A percentile compares a stretch with the other conserved stretches of the same genome.
These are phyloP conservation scores for Excalfactoria chinensis DNA, from an alignment of 2,113 vertebrate genomes.

Conservation along the genomic window DNA sequence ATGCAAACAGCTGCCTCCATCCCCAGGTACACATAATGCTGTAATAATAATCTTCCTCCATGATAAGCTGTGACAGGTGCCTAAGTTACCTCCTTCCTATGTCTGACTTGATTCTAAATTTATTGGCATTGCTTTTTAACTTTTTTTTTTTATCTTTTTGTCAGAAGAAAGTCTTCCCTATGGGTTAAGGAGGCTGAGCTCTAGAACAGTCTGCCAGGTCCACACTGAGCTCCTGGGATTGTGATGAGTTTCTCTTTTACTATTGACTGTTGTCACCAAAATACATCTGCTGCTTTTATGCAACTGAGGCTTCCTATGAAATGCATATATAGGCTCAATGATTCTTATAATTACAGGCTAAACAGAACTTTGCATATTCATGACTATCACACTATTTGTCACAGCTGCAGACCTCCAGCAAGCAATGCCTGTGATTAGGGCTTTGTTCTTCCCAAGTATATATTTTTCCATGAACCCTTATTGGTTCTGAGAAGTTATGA, in stretches of 20 bases:
- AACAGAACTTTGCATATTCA: conserved; percentile 70
- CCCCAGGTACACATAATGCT: conserved; percentile 32
- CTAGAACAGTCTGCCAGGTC: background rate
- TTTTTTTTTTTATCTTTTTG: background rate
- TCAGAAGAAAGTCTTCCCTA: background rate
- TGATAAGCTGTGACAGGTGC: conserved; percentile 58
- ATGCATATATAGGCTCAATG: conserved; percentile 51
- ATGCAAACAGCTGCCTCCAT: conserved; percentile 40
- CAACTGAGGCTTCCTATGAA: conserved; percentile 46
- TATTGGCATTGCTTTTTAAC: background rate
- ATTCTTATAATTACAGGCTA: conserved; percentile 67
- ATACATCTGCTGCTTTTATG: conserved; percentile 61
- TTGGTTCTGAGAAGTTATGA: conserved; percentile 74
- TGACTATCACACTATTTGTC: conserved; percentile 68
- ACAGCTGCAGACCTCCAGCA: conserved; percentile 69
- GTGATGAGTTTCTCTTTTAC: conserved; percentile 8
- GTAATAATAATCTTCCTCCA: conserved; percentile 64
- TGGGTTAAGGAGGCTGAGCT: background rate
- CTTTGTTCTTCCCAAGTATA: conserved; percentile 70
- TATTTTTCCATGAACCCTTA: conserved; percentile 63
- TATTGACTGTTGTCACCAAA: conserved; percentile 56
- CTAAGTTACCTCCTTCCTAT: conserved; percentile 1
- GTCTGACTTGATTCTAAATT: background rate
- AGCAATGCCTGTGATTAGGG: conserved; percentile 63
- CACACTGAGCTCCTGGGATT: background rate